Percentiles rank a stretch among this genome's conserved stretches.
Conservation (phyloP, 2,888 invertebrate genomes). For the Amorpha juglandis region DNA sequence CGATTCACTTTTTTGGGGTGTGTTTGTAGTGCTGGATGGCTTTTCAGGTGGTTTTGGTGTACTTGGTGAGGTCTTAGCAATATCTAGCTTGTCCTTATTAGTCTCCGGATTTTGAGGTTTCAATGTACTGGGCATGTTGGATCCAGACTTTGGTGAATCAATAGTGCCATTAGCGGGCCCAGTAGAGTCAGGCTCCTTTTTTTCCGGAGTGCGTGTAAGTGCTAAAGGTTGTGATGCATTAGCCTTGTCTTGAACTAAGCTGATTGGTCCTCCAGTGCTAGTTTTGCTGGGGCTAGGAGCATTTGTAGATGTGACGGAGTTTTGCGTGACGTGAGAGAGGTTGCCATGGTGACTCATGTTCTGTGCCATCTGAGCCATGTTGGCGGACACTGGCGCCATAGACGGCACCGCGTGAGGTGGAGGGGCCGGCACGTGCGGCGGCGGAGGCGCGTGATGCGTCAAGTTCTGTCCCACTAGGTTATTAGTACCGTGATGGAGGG, state of each 20-base stretch:
- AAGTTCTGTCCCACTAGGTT: conserved; percentile 73
- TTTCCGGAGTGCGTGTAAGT: conserved; percentile 76
- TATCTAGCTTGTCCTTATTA: conserved; percentile 74
- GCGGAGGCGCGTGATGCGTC: conserved; percentile 66
- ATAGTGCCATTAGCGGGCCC: conserved; percentile 75
- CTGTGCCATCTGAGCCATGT: conserved; percentile 82
- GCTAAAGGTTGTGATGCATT: conserved; percentile 67
- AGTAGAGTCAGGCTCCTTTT: conserved; percentile 73
- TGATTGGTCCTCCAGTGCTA: conserved; percentile 71
- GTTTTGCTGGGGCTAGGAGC: conserved; percentile 67
- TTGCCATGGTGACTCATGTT: conserved; percentile 83
- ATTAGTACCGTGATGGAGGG: conserved; percentile 62
- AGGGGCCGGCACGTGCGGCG: conserved; percentile 45
- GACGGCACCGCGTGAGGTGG: conserved; percentile 75
- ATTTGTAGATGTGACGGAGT: conserved; percentile 63
- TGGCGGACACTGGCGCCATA: conserved; percentile 79
- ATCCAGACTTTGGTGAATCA: conserved; percentile 69
- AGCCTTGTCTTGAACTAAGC: conserved; percentile 75
- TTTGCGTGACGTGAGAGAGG: conserved; percentile 74
- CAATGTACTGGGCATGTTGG: conserved; percentile 60
- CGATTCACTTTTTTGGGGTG: conserved; percentile 68
- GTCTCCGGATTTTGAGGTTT: conserved; percentile 73
- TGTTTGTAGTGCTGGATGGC: conserved; percentile 55
- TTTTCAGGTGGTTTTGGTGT: conserved; percentile 78
- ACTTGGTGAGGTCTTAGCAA: conserved; percentile 76